These are phyloP conservation scores for Ceratitis capitata DNA, from an alignment of 1,140 invertebrate species.

Conservation along the genomic window DNA sequence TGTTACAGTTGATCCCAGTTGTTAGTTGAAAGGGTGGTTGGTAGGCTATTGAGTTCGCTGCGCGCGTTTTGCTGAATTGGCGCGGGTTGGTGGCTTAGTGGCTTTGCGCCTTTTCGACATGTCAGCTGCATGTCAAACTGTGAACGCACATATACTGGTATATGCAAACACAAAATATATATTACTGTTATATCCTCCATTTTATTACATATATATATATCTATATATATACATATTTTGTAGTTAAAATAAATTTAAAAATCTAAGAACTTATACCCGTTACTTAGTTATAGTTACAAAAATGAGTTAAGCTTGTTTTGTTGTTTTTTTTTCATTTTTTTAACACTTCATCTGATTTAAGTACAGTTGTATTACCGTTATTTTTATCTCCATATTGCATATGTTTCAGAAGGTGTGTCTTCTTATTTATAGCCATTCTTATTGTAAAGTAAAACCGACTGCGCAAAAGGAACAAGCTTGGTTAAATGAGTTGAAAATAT, in stretches of 20 bases:
- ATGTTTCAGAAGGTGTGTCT: not conserved
- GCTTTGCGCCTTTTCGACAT: not conserved
- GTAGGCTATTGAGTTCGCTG: not conserved
- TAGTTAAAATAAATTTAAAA: not conserved
- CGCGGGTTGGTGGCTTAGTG: no score
- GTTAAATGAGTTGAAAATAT: not conserved
- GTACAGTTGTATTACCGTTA: not conserved
- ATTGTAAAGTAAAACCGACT: slow-evolving; percentile 2
- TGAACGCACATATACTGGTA: not conserved
- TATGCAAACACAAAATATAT: not conserved
- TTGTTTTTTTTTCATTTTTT: not conserved
- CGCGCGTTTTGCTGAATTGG: no score
- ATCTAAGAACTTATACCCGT: not conserved
- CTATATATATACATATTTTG: not conserved
- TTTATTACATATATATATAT: not conserved
- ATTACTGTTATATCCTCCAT: not conserved
- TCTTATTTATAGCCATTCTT: slow-evolving; percentile 25
- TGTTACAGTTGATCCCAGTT: not conserved
- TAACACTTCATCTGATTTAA: slow-evolving; percentile 20
- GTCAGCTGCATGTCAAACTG: not conserved
- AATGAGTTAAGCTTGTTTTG: not conserved
- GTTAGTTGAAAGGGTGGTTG: not conserved
- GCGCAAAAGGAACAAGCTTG: not conserved
- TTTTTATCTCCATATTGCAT: not conserved
- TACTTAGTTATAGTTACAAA: not conserved